Conservation (phyloP, 2,113 vertebrate genomes). For the Elachura formosa region DNA sequence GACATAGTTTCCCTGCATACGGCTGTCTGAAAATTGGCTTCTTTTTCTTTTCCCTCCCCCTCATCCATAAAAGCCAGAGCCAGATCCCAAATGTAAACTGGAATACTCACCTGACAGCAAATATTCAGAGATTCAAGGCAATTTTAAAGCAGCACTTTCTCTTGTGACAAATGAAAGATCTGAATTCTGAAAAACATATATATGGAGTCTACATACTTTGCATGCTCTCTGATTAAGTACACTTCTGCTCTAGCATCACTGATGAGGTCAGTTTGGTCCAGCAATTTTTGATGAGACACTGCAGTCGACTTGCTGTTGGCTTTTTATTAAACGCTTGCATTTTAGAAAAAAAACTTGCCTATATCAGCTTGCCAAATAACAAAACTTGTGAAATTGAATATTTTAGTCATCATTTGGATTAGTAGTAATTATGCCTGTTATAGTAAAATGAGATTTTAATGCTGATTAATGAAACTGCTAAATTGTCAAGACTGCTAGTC, state of each 20-base stretch:
- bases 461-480: constrained; percentile 43
- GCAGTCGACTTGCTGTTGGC: not conserved
- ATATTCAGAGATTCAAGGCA: not conserved
- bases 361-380: not conserved
- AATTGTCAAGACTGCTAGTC: constrained; percentile 8
- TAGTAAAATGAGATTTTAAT: constrained; percentile 43
- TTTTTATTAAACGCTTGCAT: not conserved
- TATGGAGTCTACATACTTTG: not conserved
- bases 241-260: not conserved
- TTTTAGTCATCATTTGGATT: not conserved
- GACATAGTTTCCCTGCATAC: not conserved
- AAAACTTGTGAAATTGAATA: not conserved
- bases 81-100: not conserved
- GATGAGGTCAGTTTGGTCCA: not conserved
- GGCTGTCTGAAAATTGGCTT: not conserved
- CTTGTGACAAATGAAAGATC: not conserved
- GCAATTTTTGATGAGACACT: not conserved
- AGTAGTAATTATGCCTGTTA: constrained; percentile 4
- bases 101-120: not conserved
- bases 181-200: not conserved
- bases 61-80: not conserved
- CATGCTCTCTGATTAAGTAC: not conserved
- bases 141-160: not conserved
- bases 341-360: not conserved
- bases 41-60: not conserved